Evolutionary conservation across 1,140 invertebrate species (phyloP), one percentile per base, ranked within the genome.

Genomic region (Coptotermes formosanus): DNA sequence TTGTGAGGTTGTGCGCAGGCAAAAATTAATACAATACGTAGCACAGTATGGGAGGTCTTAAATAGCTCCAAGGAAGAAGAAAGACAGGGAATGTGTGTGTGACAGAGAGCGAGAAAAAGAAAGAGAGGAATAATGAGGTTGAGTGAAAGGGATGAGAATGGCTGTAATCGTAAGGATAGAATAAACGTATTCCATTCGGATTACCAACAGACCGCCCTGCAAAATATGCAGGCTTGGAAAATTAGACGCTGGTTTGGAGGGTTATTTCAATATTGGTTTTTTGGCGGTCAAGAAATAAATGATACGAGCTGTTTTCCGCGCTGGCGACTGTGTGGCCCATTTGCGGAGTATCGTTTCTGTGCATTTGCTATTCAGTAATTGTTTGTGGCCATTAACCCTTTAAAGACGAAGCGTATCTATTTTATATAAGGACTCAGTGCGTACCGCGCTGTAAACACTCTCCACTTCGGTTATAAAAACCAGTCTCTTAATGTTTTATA

Each of bases 11-110:
- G 64, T 75, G 7, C n/a, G 64, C 64, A 75, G 64, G 64, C 64
- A 75, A 75, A 75, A 75, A 75, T 75, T 75, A 75, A 75, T 75
- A 75, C n/a, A 75, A n/a, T 75, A 75, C n/a, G 64, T 30, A 75
- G 64, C 64, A 75, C 64, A 75, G 64, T 75, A 75, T 75, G 64
- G 64, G 64, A 75, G 64, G 64, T 75, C 64, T 75, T 75, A 75
- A n/a, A 75, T 75, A 75, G 64, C 64, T 75, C 64, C n/a, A 75
- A 75, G 64, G 64, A 75, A 75, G 64, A 16, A 75, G 38, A 38
- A 38, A 38, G 38, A 38, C 38, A 38, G 38, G 38, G 38, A 38
- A 38, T 38, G 38, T 38, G 38, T 38, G 38, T 38, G 38, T 38
- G 38, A 38, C 2, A 38, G 38, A 38, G 38, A 75, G 14, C 30